Base-by-base conservation (phyloP, 2,888 invertebrate species). In the Agonum fuliginosum region DNA sequence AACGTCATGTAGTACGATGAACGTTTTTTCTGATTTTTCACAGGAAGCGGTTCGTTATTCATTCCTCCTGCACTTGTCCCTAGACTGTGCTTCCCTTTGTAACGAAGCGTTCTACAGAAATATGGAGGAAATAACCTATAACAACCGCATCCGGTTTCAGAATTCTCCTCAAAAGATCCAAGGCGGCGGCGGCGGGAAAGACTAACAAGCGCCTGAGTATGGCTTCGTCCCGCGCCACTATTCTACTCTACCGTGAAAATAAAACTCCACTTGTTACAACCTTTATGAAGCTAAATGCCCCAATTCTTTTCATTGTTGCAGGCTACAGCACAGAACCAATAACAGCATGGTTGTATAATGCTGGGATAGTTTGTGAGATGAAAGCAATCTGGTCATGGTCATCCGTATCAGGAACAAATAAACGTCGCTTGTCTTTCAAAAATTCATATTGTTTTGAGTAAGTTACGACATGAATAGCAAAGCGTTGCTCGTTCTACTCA, bases 51-150 rank as follows among this genome's bases (percentile, higher is more conserved):
- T 54, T 72, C 72, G 72, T 72, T 72, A 72, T 58, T 54, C 54
- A 58, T 71, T 48, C 71, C 71, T 48, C 22, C 51, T 58, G 54
- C 58, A 54, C 30, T 67, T 67, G 67, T 67, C 41, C 41, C 41
- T 41, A 22, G 67, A 41, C 27, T 65, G 22, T 34, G 30, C 65
- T 65, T 65, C 27, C 46, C 70, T 71, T 71, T 71, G 71, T 30
- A 71, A 71, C 71, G 71, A 71, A 71, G 71, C 71, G 51, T 34
- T 71, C 34, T 19, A 14, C 41, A 67, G 41, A 48, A 43, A 71
- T 48, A 71, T 48, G 48, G 27, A 46, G 71, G 71, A 71, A 71
- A 71, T 71, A 46, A 71, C 71, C 71, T 71, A 71, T 48, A 71
- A 46, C 71, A 71, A 71, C 71, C 51, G 71, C 51, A 71, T 51